Conservation (phyloP, 2,888 invertebrate genomes). For the Cheilosia variabilis region DNA sequence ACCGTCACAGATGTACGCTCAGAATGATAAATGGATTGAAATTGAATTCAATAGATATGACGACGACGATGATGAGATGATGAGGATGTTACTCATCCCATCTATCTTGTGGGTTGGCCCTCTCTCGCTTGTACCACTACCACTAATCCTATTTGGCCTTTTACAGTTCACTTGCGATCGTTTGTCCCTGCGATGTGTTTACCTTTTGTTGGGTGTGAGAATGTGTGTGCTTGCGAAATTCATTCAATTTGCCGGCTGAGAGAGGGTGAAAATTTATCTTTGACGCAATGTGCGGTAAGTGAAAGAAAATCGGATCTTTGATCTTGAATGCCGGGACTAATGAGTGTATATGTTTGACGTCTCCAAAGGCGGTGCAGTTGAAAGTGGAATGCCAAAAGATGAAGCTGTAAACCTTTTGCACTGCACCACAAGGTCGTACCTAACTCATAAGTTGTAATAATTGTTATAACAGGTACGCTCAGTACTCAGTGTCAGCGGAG, state of each 20-base stretch:
- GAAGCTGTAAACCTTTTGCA: conserved; percentile 24
- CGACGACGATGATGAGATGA: conserved; percentile 2
- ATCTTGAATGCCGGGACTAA: conserved; percentile 53
- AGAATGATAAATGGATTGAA: conserved; percentile 67
- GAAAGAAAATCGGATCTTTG: conserved; percentile 58
- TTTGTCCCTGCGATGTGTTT: conserved; percentile 8
- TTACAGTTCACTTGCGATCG: conserved; percentile 15
- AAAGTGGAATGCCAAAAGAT: conserved; percentile 47
- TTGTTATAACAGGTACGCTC: conserved; percentile 3
- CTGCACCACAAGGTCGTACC: conserved; percentile 19
- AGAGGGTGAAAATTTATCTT: conserved; percentile 46
- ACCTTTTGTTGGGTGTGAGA: conserved; percentile 63
- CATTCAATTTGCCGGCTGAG: not conserved
- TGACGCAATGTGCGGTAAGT: conserved; percentile 63
- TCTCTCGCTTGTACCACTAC: conserved; percentile 4
- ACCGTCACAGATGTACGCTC: conserved; percentile 22
- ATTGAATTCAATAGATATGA: conserved; percentile 62
- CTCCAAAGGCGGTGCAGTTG: conserved; percentile 46
- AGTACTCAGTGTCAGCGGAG: not conserved
- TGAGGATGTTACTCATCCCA: conserved; percentile 38
- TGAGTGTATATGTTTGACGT: conserved; percentile 13
- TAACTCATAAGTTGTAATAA: conserved; percentile 6
- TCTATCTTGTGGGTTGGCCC: not conserved
- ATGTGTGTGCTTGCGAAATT: conserved; percentile 51
- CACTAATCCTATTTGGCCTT: conserved; percentile 59